phyloP scores from a whole-genome alignment of 2,113 vertebrate species.

The Epinephelus moara region DNA sequence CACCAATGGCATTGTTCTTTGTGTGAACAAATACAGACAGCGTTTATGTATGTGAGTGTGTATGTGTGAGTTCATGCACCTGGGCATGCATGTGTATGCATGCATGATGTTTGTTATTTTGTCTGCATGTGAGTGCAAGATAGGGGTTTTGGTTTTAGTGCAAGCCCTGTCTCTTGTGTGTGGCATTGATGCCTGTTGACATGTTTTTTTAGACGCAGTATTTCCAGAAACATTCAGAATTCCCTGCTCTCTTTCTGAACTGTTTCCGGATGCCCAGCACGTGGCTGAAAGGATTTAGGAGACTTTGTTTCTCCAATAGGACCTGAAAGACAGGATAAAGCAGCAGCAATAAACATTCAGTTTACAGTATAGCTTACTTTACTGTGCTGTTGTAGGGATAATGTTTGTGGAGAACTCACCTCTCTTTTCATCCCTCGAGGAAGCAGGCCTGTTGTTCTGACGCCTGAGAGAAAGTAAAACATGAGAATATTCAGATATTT shows the following conservation, averaged over 20 bases:
- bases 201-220: constrained; percentile 82
- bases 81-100: constrained; percentile 21
- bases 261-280: constrained; percentile 76
- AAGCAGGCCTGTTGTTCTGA: constrained; percentile 72
- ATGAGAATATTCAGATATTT: not conserved
- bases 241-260: constrained; percentile 81
- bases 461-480: constrained; percentile 55
- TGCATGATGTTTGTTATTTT: constrained; percentile 21
- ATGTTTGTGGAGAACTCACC: constrained; percentile 59
- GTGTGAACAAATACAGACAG: constrained; percentile 9
- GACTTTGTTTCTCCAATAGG: constrained; percentile 78
- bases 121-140: constrained; percentile 39
- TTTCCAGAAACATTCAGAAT: constrained; percentile 86
- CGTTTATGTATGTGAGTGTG: constrained; percentile 19
- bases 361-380: not conserved
- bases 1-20: constrained; percentile 36
- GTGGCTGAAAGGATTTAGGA: constrained; percentile 72
- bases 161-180: constrained; percentile 51
- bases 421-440: constrained; percentile 76
- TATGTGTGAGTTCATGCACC: constrained; percentile 33
- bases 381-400: not conserved
- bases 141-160: constrained; percentile 24
- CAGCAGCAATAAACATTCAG: not conserved
- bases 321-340: constrained; percentile 66
- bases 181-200: not conserved